Evolutionary conservation across 2,888 invertebrate genomes (phyloP).

Genomic region (Drosophila dives): DNA sequence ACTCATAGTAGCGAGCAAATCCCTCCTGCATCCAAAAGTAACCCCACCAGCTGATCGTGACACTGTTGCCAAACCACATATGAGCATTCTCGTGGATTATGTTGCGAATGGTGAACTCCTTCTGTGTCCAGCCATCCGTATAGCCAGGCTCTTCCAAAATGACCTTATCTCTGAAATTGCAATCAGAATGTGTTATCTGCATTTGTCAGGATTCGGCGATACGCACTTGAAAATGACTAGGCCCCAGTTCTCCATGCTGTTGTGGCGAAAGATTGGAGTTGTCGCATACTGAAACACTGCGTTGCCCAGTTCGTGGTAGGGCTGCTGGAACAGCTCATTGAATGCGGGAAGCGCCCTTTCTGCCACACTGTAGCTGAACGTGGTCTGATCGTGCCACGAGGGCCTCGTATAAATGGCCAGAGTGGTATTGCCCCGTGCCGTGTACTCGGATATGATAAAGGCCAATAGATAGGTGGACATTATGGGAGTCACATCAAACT

Average conservation of each 20-base stretch:
- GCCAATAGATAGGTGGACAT: conserved; percentile 95
- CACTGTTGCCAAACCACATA: conserved; percentile 88
- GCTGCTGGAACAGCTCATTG: conserved; percentile 89
- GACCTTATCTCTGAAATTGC: conserved; percentile 62
- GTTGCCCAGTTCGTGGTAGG: conserved; percentile 86
- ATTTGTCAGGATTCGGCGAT: conserved; percentile 37
- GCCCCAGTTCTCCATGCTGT: conserved; percentile 97
- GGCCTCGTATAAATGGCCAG: conserved; percentile 88
- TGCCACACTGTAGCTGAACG: conserved; percentile 86
- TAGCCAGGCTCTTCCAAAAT: conserved; percentile 66
- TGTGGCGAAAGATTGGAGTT: conserved; percentile 91
- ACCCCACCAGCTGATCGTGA: conserved; percentile 86
- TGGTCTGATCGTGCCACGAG: conserved; percentile 88
- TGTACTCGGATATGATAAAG: conserved; percentile 88
- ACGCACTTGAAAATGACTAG: conserved; percentile 91
- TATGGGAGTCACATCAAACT: conserved; percentile 84
- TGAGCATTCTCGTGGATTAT: conserved; percentile 86
- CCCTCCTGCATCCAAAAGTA: conserved; percentile 88
- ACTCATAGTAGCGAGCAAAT: conserved; percentile 90
- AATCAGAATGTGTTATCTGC: not conserved
- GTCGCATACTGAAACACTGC: conserved; percentile 92
- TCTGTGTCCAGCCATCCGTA: conserved; percentile 75
- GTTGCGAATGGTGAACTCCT: conserved; percentile 86
- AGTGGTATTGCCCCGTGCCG: conserved; percentile 52
- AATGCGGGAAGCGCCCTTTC: conserved; percentile 55